phyloP scores from a whole-genome alignment of 2,797 vertebrate species.

The Columba guinea region DNA sequence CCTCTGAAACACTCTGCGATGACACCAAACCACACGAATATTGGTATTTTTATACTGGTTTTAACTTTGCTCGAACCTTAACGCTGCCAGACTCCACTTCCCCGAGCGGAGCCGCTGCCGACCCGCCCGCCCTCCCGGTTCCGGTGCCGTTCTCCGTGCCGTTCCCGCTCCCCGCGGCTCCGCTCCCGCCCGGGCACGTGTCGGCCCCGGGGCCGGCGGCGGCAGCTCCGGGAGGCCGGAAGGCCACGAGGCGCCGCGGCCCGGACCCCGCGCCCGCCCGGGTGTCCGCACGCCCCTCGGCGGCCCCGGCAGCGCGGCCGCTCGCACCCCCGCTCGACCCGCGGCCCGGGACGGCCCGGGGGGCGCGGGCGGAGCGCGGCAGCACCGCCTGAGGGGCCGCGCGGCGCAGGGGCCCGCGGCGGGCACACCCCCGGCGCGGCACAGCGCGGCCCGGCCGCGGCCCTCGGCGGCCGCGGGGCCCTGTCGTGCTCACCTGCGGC shows the following conservation, averaged over 20 bases:
- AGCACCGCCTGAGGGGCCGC: neutral
- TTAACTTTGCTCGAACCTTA: neutral
- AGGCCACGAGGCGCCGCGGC: neutral
- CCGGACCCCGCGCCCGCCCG: neutral
- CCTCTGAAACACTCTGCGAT: neutral
- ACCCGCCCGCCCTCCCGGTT: neutral
- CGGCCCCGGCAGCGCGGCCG: neutral
- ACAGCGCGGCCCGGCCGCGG: neutral
- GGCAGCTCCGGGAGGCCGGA: neutral
- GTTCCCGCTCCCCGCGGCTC: neutral
- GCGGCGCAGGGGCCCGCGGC: neutral
- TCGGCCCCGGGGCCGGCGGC: neutral
- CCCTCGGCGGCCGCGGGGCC: neutral
- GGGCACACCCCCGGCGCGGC: neutral
- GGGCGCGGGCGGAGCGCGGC: neutral
- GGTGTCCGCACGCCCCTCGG: neutral
- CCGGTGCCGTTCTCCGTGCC: neutral
- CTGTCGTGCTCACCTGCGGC: neutral
- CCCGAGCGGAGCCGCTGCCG: neutral
- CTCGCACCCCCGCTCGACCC: neutral
- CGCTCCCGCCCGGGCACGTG: neutral
- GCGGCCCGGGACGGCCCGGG: neutral
- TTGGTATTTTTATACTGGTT: accelerated
- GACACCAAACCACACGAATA: neutral
- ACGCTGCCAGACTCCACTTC: neutral